Base-by-base conservation (phyloP, 2,797 vertebrate species). In the Brachyalestes nurse region DNA sequence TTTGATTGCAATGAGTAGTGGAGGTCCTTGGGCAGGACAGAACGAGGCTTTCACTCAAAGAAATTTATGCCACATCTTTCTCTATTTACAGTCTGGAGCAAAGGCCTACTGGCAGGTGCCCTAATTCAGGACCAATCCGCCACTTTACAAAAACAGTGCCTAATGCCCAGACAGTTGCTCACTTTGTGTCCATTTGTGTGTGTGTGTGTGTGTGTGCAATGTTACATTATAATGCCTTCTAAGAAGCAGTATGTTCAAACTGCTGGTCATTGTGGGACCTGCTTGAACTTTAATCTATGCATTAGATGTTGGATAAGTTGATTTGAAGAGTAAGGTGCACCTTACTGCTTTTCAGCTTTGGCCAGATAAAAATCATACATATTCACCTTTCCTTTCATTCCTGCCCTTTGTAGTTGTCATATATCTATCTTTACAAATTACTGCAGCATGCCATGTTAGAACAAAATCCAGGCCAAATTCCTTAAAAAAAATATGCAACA, bases 361-460 rank as follows among this genome's bases (percentile, higher is more conserved):
- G 85, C 81, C 84, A 57, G 72, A 60, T 64, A 84, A 82, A 83
- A 67, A 92, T 91, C 86, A 58, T 62, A 81, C 93, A 86, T 91
- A 92, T 85, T 92, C 92, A 90, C 89, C 88, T 91, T 92, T 91
- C 88, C 88, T 73, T 83, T 40, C 17, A 81, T 75, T 53, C 80
- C 72, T 87, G 28, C 28, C 28, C 28, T 28, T 28, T 28, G 28
- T 28, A 28, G 28, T 28, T 28, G 28, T 28, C 28, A 28, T 49
- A 14, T 49, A 49, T 49, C 1, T 49, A 49, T 42, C 5, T 42
- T 6, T 42, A 42, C 5, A 42, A 6, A 42, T 42, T 42, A 6
- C 42, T 42, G 6, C 42, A 42, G 5, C 42, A 42, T 42, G 42
- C 42, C 42, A 42, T 42, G 5, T 9, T 42, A 42, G 42, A 42